These are phyloP conservation scores for Noctuana brunneofusca DNA, from an alignment of 2,888 invertebrate genomes.

Conservation along the genomic window DNA sequence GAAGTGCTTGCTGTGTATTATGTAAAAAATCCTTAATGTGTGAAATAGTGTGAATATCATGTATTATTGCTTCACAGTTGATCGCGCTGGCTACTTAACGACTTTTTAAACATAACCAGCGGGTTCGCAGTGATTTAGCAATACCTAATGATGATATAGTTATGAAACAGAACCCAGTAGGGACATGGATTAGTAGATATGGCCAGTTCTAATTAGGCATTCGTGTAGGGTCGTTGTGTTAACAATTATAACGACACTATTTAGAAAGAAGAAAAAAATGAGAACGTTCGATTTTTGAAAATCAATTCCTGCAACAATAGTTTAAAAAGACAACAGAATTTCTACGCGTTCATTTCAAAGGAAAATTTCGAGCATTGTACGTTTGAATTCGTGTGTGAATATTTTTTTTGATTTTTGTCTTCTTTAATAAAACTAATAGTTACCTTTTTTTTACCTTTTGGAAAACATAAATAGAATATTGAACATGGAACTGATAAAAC, in stretches of 20 bases:
- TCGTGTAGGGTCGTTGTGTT: conserved; percentile 63
- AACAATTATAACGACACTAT: not conserved
- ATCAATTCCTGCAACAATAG: no score
- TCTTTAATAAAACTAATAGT: no score
- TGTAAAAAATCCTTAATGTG: conserved; percentile 18
- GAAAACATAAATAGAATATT: conserved; percentile 38
- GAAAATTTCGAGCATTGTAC: no score
- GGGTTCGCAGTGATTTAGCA: conserved; percentile 53
- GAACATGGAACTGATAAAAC: conserved; percentile 63
- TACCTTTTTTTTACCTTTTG: no score
- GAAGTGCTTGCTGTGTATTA: no score
- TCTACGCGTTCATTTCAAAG: no score
- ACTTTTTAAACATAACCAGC: conserved; percentile 17
- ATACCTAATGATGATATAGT: conserved; percentile 55
- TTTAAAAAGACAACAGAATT: no score
- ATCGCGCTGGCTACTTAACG: conserved; percentile 25
- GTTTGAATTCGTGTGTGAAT: no score
- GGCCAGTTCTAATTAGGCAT: conserved; percentile 67
- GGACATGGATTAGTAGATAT: conserved; percentile 51
- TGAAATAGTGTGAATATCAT: conserved; percentile 16
- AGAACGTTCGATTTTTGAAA: not conserved
- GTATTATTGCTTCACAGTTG: conserved; percentile 30
- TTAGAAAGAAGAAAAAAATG: not conserved
- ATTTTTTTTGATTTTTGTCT: no score
- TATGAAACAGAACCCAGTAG: conserved; percentile 59